Base-by-base conservation (phyloP, 2,797 vertebrate genomes). In the Chloroceryle inda region DNA sequence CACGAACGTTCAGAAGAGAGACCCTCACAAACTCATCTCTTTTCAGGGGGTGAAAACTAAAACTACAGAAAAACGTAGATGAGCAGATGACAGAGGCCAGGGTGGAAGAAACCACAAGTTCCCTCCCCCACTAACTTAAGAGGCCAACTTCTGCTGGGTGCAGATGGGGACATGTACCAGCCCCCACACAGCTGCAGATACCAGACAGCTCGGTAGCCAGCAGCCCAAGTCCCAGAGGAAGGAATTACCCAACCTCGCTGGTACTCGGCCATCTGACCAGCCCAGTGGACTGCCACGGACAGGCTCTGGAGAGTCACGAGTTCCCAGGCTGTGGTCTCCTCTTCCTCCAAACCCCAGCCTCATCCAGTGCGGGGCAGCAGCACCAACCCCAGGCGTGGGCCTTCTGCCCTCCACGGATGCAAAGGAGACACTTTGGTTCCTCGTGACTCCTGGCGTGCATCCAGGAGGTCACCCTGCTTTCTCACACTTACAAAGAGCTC, bases 241-340 rank as follows among this genome's bases (percentile, higher is more conserved):
- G 0, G 1, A 73, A 56, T 14, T 13, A 40, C 18, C 33, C 37
- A 6, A 0, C 22, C 45, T 22, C 3, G 0, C 55, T 0, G 0
- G 15, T 45, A 15, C 42, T 47, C 31, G 11, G 31, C 35, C 56
- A 27, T 9, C 61, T 2, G 12, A 47, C 6, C 1, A 5, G 17
- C 23, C 19, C 29, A 5, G 35, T 0, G 14, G 2, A 42, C 0
- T 5, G 13, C 79, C 37, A 42, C 0, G 0, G 40, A 13, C 21
- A 35, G 19, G 50, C 26, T 62, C 45, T 23, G 47, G 38, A 40
- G 21, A 44, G 5, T 0, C 24, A 27, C 38, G 61, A 31, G 19
- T 8, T 71, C 45, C 29, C 49, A n/a, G n/a, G 49, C 6, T 1
- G 4, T 1, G 17, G 27, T 31, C 47, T 33, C 35, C 49, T 13